Conservation (phyloP, 2,113 vertebrate species). For the Macrotus californicus region DNA sequence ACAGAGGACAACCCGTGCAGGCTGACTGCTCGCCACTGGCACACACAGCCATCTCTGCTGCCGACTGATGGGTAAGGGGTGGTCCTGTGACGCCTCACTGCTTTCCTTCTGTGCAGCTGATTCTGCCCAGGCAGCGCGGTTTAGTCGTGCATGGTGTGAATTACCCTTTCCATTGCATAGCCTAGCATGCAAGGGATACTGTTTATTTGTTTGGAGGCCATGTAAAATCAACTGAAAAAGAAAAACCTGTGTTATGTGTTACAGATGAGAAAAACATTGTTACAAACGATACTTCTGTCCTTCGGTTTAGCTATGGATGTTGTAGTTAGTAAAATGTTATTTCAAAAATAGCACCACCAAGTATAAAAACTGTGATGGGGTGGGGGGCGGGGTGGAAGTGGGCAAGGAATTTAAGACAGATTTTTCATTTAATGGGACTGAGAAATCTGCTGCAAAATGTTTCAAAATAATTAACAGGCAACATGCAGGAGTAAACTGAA, state of each 20-base stretch:
- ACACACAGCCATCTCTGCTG: neutral
- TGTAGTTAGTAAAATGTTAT: neutral
- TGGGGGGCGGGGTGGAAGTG: neutral
- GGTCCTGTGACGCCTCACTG: neutral
- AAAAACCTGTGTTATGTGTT: constrained; percentile 23
- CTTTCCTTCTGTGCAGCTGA: constrained; percentile 29
- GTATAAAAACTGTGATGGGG: neutral
- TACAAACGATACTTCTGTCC: neutral
- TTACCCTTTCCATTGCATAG: constrained; percentile 28
- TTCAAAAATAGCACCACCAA: constrained; percentile 2
- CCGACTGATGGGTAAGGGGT: constrained; percentile 31
- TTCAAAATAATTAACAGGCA: constrained; percentile 58
- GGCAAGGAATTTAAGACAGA: neutral
- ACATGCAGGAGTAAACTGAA: constrained; percentile 33
- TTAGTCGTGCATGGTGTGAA: constrained; percentile 6
- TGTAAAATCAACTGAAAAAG: constrained; percentile 42
- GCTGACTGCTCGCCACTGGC: neutral
- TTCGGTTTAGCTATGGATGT: neutral
- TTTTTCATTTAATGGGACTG: constrained; percentile 4
- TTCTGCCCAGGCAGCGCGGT: constrained; percentile 30
- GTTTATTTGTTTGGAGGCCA: constrained; percentile 47
- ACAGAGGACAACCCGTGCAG: constrained; percentile 31
- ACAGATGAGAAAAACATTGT: constrained; percentile 35
- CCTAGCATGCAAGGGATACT: constrained; percentile 31
- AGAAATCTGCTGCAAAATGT: constrained; percentile 1